Evolutionary conservation across 2,888 invertebrate species (phyloP).

Genomic region (Andrena haemorrhoa): DNA sequence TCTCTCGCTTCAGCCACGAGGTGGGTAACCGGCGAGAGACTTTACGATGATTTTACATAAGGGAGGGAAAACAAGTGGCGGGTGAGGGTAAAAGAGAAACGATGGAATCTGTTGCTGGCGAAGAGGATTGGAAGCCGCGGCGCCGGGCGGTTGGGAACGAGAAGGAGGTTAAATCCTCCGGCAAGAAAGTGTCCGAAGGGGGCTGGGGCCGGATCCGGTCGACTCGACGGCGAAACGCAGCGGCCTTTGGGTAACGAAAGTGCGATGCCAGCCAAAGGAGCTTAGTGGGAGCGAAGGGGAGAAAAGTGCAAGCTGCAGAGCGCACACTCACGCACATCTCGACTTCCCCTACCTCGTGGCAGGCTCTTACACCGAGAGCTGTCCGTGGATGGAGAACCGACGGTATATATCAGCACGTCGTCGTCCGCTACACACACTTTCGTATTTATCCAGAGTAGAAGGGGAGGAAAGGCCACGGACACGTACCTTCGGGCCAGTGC

Average conservation of each 20-base stretch:
- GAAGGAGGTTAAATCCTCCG: conserved; percentile 24
- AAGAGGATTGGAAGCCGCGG: background rate
- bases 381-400: conserved; percentile 43
- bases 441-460: conserved; percentile 75
- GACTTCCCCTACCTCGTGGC: conserved; percentile 47
- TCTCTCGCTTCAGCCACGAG: too few relatives aligned
- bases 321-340: conserved; percentile 52
- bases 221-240: background rate
- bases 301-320: conserved; percentile 50
- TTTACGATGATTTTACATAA: too few relatives aligned
- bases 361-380: conserved; percentile 42
- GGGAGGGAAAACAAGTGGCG: too few relatives aligned
- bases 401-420: conserved; percentile 62
- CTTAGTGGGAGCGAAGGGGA: conserved; percentile 34
- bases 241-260: conserved; percentile 41
- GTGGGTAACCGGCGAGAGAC: too few relatives aligned
- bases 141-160: background rate
- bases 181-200: conserved; percentile 16
- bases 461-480: conserved; percentile 65
- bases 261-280: conserved; percentile 17
- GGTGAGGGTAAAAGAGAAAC: background rate
- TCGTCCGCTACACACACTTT: conserved; percentile 73
- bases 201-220: background rate
- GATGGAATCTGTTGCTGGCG: background rate
- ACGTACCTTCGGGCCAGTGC: conserved; percentile 73